Evolutionary conservation across 1,140 invertebrate genomes (phyloP), one percentile per base, ranked within the genome.

Genomic region (Diorhabda carinulata): DNA sequence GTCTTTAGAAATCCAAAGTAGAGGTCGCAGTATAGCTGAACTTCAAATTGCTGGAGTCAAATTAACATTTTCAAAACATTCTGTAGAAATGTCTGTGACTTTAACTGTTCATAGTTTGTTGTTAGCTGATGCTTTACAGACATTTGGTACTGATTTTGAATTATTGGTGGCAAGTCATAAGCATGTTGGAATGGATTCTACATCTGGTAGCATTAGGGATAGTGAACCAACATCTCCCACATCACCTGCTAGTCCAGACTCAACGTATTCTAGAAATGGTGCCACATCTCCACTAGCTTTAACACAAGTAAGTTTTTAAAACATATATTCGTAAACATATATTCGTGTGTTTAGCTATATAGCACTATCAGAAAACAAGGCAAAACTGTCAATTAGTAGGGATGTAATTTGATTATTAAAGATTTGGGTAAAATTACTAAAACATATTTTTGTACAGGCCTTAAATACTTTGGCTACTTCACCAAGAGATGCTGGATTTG

Each of bases 121-220:
- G 6, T 80, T 98, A 6, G 96, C 96, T 0, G 96, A 98, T 85
- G 96, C 95, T 58, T 84, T 98, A 72, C 96, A 98, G 81, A 95
- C 92, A 5, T 97, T 95, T 82, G 96, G 96, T 0, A 89, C 91
- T 2, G 96, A 98, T 83, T 98, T 97, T 85, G 96, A 98, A 79
- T 82, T 98, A 5, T 83, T 98, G 2, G 89, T 97, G 7, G 96
- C 96, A 6, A 97, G 95, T 81, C 96, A 98, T 82, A 93, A 93
- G 79, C 92, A 96, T 80, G 91, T 98, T 25, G 92, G 92, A 2
- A 93, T 98, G 90, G 95, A 98, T 82, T 97, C 92, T 74, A 87
- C 92, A 60, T 97, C 95, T 73, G 95, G 95, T 60, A 97, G 94
- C 79, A 87, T 98, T 45, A 86, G 90, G 74, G 95, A 96, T 77